Evolutionary conservation across 2,888 invertebrate genomes (phyloP).

Genomic region (Thysanoteuthis rhombus): DNA sequence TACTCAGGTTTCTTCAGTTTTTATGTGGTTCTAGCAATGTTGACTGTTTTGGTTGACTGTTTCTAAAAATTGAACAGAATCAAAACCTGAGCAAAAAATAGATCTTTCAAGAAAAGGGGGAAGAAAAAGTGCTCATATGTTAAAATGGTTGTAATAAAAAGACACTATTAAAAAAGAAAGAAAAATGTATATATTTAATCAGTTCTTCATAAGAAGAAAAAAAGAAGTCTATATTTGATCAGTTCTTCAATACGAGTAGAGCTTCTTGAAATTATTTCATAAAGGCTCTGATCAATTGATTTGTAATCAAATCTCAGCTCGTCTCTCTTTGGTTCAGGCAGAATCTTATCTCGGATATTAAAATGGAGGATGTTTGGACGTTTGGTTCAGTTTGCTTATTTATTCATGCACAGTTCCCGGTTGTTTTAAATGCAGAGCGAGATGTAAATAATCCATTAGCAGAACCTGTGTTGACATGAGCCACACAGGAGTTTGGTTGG

Average conservation of each 20-base stretch:
- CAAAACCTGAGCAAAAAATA: too few relatives aligned
- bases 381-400: constrained; percentile 12
- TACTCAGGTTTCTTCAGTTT: too few relatives aligned
- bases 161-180: too few relatives aligned
- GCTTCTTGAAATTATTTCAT: background rate
- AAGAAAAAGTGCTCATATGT: too few relatives aligned
- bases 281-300: background rate
- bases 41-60: too few relatives aligned
- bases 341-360: background rate
- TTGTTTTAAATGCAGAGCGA: background rate
- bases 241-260: background rate
- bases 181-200: too few relatives aligned
- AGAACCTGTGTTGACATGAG: background rate
- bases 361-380: background rate
- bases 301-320: background rate
- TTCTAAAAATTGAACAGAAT: too few relatives aligned
- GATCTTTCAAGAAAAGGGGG: too few relatives aligned
- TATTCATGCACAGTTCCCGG: background rate
- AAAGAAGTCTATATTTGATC: background rate
- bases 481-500: constrained; percentile 12
- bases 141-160: background rate
- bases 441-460: constrained; percentile 12
- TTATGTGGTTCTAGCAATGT: too few relatives aligned
- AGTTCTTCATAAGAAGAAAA: too few relatives aligned
- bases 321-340: background rate